phyloP scores from a whole-genome alignment of 2,113 vertebrate genomes.

The Alexandromys fortis region DNA sequence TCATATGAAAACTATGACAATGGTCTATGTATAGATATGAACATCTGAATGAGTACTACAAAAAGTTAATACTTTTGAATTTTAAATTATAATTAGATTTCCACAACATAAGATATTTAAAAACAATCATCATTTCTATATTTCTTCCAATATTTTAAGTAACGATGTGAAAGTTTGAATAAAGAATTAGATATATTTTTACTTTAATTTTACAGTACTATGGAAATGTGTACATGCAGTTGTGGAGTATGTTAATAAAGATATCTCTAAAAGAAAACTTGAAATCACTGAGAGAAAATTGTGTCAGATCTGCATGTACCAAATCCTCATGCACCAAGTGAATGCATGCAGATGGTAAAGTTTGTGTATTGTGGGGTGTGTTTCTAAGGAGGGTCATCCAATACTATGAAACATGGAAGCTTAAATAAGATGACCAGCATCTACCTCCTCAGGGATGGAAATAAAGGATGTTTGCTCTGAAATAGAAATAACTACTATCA shows the following conservation, averaged over 20 bases:
- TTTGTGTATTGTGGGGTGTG: accelerated
- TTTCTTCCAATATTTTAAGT: background rate
- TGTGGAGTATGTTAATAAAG: background rate
- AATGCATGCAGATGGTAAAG: background rate
- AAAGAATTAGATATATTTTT: background rate
- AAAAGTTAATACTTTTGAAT: background rate
- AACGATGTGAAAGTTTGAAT: background rate
- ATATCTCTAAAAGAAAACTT: background rate
- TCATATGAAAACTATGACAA: background rate
- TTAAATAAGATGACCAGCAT: background rate
- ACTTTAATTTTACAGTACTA: background rate
- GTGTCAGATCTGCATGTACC: background rate
- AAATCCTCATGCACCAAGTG: background rate
- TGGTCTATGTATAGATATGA: background rate
- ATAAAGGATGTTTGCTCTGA: slow-evolving; percentile 36
- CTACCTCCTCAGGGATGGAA: background rate
- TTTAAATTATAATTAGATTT: background rate
- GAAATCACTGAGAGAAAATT: background rate
- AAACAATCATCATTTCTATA: background rate
- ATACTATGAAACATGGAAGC: background rate
- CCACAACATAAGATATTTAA: background rate
- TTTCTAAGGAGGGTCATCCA: background rate
- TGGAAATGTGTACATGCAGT: background rate
- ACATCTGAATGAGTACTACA: background rate
- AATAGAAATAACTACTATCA: slow-evolving; percentile 46